Conservation (phyloP, 2,888 invertebrate genomes). For the Prenolepis imparis region DNA sequence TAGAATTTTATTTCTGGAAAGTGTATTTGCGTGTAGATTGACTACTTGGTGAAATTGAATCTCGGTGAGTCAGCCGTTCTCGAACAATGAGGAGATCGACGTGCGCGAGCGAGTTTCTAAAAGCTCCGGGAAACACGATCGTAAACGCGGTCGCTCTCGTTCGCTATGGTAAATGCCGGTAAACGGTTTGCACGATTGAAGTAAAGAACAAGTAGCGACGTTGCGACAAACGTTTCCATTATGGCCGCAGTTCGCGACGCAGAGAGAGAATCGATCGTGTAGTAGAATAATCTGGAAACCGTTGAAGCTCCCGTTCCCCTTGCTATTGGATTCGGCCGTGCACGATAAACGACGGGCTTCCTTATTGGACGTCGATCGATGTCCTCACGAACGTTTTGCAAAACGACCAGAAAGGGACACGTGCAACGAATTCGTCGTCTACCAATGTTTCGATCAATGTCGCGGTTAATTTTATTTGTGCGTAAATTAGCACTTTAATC, state of each 20-base stretch:
- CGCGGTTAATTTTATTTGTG: constrained; percentile 6
- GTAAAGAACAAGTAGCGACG: constrained; percentile 44
- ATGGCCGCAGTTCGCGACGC: constrained; percentile 13
- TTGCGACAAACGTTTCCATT: constrained; percentile 50
- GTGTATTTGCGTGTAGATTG: constrained; percentile 38
- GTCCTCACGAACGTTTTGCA: constrained; percentile 2
- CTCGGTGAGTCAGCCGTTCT: constrained; percentile 43
- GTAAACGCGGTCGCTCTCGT: constrained; percentile 31
- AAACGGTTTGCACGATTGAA: constrained; percentile 45
- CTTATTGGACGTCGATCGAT: constrained; percentile 56
- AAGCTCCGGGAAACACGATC: constrained; percentile 46
- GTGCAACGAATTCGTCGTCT: neutral
- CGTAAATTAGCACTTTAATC: neutral
- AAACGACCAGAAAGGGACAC: constrained; percentile 3
- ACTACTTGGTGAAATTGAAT: constrained; percentile 51
- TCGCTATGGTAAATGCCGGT: constrained; percentile 27
- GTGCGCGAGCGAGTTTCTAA: constrained; percentile 27
- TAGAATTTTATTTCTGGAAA: constrained; percentile 23
- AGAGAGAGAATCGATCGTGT: constrained; percentile 78
- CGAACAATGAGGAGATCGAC: constrained; percentile 39
- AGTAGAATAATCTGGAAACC: constrained; percentile 84
- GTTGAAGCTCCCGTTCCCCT: constrained; percentile 75
- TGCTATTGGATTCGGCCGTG: constrained; percentile 69
- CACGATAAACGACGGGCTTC: constrained; percentile 71
- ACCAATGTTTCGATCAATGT: neutral